Evolutionary conservation across 2,797 vertebrate species (phyloP).

Genomic region (Rhinogobio ventralis): DNA sequence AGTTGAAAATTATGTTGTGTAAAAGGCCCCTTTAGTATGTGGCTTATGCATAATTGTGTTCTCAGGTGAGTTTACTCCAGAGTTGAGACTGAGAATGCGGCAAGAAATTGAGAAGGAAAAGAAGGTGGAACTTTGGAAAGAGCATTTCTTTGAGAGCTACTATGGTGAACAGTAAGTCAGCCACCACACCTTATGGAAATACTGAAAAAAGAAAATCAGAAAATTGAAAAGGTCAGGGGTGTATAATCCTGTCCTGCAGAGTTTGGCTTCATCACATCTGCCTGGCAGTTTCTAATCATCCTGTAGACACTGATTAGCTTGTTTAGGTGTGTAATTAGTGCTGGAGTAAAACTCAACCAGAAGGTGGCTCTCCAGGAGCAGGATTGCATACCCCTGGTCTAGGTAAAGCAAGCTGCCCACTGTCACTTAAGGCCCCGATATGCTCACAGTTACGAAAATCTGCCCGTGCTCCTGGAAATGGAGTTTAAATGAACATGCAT

Average conservation of each 20-base stretch:
- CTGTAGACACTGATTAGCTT: no score
- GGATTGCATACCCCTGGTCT: no score
- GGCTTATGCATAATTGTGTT: slow-evolving; percentile 5
- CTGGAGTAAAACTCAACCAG: no score
- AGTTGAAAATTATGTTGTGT: no score
- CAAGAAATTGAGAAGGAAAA: slow-evolving; percentile 98
- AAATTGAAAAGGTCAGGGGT: neutral
- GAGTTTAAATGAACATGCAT: no score
- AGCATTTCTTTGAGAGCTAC: slow-evolving; percentile 94
- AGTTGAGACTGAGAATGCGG: slow-evolving; percentile 93
- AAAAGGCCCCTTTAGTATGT: neutral
- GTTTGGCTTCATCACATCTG: neutral
- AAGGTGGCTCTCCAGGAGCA: no score
- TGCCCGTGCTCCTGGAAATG: no score
- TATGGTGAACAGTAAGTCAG: slow-evolving; percentile 93
- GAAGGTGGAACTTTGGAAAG: slow-evolving; percentile 97
- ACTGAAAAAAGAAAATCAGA: slow-evolving; percentile 10
- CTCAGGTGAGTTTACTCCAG: slow-evolving; percentile 95
- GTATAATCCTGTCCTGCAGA: neutral
- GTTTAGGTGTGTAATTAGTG: no score
- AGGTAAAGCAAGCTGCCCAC: no score
- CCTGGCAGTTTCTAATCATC: no score
- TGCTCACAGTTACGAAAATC: no score
- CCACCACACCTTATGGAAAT: neutral
- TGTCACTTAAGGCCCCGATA: no score